phyloP scores from a whole-genome alignment of 2,888 invertebrate genomes.

The Drosophila paucipuncta region DNA sequence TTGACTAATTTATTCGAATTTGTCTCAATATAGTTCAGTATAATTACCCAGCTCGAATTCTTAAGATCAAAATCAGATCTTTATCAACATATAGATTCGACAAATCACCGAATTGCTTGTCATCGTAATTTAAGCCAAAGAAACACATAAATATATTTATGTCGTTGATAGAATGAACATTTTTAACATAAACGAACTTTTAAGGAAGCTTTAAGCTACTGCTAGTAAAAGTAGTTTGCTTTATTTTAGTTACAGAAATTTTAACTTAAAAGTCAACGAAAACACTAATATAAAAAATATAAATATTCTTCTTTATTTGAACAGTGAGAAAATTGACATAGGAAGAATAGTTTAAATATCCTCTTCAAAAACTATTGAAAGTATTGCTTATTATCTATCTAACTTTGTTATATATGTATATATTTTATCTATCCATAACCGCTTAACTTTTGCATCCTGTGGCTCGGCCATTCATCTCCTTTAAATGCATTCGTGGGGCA shows the following conservation, averaged over 20 bases:
- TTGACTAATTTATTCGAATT: conserved; percentile 24
- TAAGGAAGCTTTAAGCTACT: not conserved
- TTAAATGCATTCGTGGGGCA: conserved; percentile 44
- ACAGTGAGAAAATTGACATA: not conserved
- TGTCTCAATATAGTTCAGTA: conserved; percentile 17
- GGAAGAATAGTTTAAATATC: not conserved
- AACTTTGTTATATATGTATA: too few relatives aligned
- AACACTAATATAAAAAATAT: not conserved
- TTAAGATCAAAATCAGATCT: not conserved
- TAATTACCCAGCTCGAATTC: not conserved
- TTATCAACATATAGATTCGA: not conserved
- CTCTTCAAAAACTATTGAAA: not conserved
- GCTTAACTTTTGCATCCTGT: conserved; percentile 1
- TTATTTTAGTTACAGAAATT: not conserved
- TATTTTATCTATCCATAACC: not conserved
- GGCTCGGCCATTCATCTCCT: conserved; percentile 7
- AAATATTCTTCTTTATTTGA: not conserved
- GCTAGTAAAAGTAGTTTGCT: not conserved
- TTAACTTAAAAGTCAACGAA: not conserved
- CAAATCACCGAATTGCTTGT: not conserved
- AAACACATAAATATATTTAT: not conserved
- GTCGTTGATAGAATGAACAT: not conserved
- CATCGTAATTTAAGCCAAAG: not conserved
- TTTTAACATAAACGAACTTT: not conserved
- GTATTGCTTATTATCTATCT: not conserved